phyloP scores from a whole-genome alignment of 1,140 invertebrate genomes.

The Pseudoatta argentina region DNA sequence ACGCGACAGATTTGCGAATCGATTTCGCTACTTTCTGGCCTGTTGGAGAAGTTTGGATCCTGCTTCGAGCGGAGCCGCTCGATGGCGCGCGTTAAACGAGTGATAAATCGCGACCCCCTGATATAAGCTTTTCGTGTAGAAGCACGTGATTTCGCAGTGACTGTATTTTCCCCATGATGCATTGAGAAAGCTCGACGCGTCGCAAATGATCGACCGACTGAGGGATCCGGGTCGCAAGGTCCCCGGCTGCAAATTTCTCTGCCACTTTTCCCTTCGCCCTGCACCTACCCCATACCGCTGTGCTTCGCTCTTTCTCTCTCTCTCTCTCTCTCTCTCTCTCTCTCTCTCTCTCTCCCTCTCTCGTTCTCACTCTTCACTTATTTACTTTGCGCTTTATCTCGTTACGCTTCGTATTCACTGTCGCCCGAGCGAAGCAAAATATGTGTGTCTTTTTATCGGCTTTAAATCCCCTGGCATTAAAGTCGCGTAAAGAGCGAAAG shows the following conservation, averaged over 20 bases:
- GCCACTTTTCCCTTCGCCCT: neutral
- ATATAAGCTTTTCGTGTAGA: slow-evolving; percentile 67
- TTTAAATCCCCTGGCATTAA: slow-evolving; percentile 48
- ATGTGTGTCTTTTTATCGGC: slow-evolving; percentile 43
- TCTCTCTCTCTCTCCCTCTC: neutral
- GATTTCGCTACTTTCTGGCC: neutral
- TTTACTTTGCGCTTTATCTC: slow-evolving; percentile 61
- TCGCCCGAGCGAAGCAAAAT: slow-evolving; percentile 49
- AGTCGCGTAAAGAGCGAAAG: slow-evolving; percentile 20
- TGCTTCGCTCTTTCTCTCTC: slow-evolving; percentile 17
- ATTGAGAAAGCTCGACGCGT: slow-evolving; percentile 67
- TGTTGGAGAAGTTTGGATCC: neutral
- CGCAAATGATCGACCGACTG: slow-evolving; percentile 67
- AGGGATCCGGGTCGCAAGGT: slow-evolving; percentile 46
- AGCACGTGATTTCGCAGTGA: slow-evolving; percentile 64
- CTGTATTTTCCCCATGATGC: slow-evolving; percentile 65
- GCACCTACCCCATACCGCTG: neutral
- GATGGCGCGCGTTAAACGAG: slow-evolving; percentile 58
- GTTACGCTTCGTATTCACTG: slow-evolving; percentile 55
- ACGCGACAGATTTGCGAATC: neutral
- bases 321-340: slow-evolving; percentile 1
- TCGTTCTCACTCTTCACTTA: slow-evolving; percentile 29
- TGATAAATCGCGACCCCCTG: slow-evolving; percentile 67
- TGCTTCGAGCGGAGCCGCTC: slow-evolving; percentile 3
- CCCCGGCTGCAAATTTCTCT: slow-evolving; percentile 50